A percentile compares a stretch with the other conserved stretches of the same genome.
phyloP scores from a whole-genome alignment of 2,113 vertebrate species.

The Trematocara nigrifrons region DNA sequence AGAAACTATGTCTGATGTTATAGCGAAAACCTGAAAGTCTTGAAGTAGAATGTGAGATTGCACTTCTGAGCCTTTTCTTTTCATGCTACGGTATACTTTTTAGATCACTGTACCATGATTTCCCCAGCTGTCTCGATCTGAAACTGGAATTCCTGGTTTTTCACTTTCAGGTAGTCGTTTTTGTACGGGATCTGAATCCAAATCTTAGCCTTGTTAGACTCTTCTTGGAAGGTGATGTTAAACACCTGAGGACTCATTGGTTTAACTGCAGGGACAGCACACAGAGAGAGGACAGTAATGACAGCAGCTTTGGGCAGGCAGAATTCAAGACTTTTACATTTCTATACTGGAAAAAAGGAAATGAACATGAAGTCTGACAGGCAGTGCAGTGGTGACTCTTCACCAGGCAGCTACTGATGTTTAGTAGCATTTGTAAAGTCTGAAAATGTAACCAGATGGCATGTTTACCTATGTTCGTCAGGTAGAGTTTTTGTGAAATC shows the following conservation, averaged over 20 bases:
- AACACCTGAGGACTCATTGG: conserved; percentile 45
- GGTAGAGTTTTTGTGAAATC: not conserved
- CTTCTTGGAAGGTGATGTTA: conserved; percentile 13
- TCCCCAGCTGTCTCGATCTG: not conserved
- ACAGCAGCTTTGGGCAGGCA: not conserved
- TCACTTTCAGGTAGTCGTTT: conserved; percentile 12
- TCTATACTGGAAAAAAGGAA: not conserved
- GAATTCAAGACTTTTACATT: not conserved
- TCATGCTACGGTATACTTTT: not conserved
- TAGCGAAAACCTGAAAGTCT: not conserved
- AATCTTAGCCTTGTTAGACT: not conserved
- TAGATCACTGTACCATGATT: not conserved
- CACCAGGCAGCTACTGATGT: not conserved
- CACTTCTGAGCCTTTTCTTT: not conserved
- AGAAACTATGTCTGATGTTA: not conserved
- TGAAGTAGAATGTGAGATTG: not conserved
- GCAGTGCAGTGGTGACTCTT: not conserved
- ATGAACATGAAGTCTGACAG: not conserved
- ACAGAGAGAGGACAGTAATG: not conserved
- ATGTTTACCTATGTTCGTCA: conserved; percentile 39
- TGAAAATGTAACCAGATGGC: not conserved
- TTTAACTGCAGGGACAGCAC: conserved; percentile 51
- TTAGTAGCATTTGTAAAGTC: not conserved
- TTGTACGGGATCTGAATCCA: conserved; percentile 22
- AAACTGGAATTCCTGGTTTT: conserved; percentile 39